Evolutionary conservation across 1,140 invertebrate genomes (phyloP), one percentile per base, ranked within the genome.

Genomic region (Anagrus nilaparvatae): DNA sequence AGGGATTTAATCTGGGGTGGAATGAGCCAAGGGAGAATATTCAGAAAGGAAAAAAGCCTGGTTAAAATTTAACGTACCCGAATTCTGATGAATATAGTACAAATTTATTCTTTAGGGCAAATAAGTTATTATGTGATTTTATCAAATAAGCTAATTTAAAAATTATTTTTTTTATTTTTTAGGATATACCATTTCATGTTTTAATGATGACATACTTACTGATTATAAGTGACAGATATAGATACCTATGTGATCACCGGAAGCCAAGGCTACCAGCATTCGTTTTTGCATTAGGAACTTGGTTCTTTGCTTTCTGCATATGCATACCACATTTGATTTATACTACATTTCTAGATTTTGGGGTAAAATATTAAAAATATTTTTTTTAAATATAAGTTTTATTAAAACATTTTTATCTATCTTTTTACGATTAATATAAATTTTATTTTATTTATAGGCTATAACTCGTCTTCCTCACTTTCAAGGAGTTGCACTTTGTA

Each of bases 261-360:
- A 76, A 74, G 57, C 70, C 73, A 6, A 69, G 80, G 24, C 58
- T 81, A 25, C 79, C 79, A 6, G 70, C 71, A 40, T 78, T 72
- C 50, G 74, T 75, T n/a, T 81, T 78, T 53, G 71, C 74, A 19
- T 69, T 81, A 13, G 79, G 75, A 25, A 73, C 78, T 14, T 84
- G 81, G 81, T 72, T 82, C 5, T 73, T 74, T 17, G 76, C 79
- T 12, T 67, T 81, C 43, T 79, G 81, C 52, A 72, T 82, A 18
- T 79, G 81, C 2, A 60, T 84, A 43, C 82, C 82, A 2, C 81
- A 80, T 63, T 78, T 79, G 24, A 78, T 84, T 21, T 84, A 84
- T 54, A 79, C 77, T 30, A 76, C 76, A 43, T 81, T 81, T 53
- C 67, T 82, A 19, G 77, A 82, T 57, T 59, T 82, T 37, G 76